Evolutionary conservation across 2,113 vertebrate species (phyloP).

Genomic region (Rhodinocichla rosea): DNA sequence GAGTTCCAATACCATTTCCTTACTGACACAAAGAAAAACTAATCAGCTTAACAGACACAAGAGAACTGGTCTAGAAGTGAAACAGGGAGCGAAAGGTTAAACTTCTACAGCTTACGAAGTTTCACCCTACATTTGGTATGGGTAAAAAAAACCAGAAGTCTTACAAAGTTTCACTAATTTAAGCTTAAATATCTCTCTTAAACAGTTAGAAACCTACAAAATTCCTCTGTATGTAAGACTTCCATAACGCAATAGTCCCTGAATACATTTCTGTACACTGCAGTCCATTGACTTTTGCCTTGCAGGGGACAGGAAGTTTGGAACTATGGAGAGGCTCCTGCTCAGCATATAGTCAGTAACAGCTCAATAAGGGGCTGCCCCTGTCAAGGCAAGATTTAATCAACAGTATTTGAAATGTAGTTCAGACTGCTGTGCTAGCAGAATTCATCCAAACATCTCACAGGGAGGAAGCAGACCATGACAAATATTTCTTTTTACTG

Average conservation of each 20-base stretch:
- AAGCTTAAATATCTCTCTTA: neutral
- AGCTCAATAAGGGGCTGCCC: neutral
- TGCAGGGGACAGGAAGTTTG: neutral
- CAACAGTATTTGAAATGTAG: neutral
- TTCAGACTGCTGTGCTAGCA: neutral
- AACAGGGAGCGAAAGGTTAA: neutral
- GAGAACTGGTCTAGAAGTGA: neutral
- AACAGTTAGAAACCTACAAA: neutral
- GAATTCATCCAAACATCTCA: constrained; percentile 23
- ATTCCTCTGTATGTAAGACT: neutral
- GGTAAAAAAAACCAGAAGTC: neutral
- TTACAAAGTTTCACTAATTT: neutral
- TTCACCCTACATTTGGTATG: neutral
- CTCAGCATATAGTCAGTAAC: neutral
- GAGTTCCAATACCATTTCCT: neutral
- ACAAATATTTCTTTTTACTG: constrained; percentile 55
- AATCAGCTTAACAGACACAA: neutral
- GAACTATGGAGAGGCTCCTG: neutral
- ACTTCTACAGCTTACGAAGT: neutral
- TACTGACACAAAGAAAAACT: neutral
- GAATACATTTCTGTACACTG: neutral
- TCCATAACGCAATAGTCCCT: neutral
- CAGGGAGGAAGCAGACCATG: constrained; percentile 2
- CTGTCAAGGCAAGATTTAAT: constrained; percentile 26
- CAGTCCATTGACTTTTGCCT: neutral